Evolutionary conservation across 2,113 vertebrate species (phyloP).

Genomic region (Nothobranchius furzeri): DNA sequence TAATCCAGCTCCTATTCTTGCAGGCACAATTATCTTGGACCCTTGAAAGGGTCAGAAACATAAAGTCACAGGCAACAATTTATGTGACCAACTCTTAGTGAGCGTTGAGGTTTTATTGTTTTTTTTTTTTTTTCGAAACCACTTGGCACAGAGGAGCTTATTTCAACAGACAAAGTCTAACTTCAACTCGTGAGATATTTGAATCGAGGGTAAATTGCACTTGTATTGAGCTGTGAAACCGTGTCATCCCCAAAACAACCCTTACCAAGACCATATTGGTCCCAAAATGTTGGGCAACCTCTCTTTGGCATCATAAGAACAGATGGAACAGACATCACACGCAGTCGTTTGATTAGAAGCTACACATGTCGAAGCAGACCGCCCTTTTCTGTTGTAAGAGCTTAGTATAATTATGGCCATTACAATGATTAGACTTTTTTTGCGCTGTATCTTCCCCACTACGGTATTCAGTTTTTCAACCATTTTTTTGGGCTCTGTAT

Average conservation of each 20-base stretch:
- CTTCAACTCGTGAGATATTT: slow-evolving; percentile 1
- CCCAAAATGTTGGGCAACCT: not conserved
- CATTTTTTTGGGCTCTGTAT: slow-evolving; percentile 2
- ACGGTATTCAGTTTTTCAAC: slow-evolving; percentile 7
- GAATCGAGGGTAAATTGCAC: slow-evolving; percentile 9
- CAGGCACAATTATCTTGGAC: not conserved
- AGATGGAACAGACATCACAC: not conserved
- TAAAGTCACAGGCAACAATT: not conserved
- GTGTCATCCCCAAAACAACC: not conserved
- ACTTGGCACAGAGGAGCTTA: not conserved
- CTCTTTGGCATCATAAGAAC: slow-evolving; percentile 3
- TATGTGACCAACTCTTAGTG: not conserved
- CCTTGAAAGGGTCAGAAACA: not conserved
- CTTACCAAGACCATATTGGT: not conserved
- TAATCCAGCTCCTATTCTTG: not conserved
- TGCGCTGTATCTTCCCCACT: slow-evolving; percentile 10
- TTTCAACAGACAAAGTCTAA: not conserved
- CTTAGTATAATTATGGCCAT: slow-evolving; percentile 15
- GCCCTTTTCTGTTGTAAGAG: not conserved
- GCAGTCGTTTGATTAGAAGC: slow-evolving; percentile 7
- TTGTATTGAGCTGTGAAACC: slow-evolving; percentile 1
- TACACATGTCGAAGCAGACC: not conserved
- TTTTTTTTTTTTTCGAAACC: not conserved
- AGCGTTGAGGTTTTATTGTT: not conserved
- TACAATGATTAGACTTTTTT: slow-evolving; percentile 10